Percentiles rank a stretch among this genome's conserved stretches.
These are phyloP conservation scores for Chrysomallon squamiferum DNA, from an alignment of 1,140 invertebrate genomes.

Conservation along the genomic window DNA sequence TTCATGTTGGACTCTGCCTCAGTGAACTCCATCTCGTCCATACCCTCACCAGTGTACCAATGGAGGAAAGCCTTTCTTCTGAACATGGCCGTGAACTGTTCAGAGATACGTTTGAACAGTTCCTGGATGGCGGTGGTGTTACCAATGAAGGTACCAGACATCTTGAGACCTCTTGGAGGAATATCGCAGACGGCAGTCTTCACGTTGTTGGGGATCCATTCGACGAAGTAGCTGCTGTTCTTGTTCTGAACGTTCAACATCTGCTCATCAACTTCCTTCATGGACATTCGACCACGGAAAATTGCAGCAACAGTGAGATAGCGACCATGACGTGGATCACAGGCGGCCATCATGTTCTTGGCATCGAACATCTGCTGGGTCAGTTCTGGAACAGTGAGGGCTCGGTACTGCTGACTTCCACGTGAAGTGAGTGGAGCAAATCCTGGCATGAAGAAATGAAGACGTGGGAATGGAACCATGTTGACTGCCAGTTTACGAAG, in stretches of 20 bases:
- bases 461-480: constrained; percentile 67
- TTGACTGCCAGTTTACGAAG: constrained; percentile 73
- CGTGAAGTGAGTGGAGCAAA: constrained; percentile 75
- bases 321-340: constrained; percentile 67
- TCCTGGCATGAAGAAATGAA: constrained; percentile 84
- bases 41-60: constrained; percentile 83
- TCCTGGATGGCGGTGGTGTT: constrained; percentile 2
- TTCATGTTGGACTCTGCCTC: constrained; percentile 83
- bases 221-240: constrained; percentile 79
- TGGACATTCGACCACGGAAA: constrained; percentile 75
- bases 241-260: constrained; percentile 86
- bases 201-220: constrained; percentile 78
- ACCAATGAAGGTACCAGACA: constrained; percentile 75
- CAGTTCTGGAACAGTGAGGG: constrained; percentile 81
- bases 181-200: constrained; percentile 67
- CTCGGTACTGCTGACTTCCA: constrained; percentile 65
- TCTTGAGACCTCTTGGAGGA: constrained; percentile 86
- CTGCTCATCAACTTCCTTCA: constrained; percentile 38
- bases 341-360: too few species aligned
- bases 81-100: constrained; percentile 72
- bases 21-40: constrained; percentile 83
- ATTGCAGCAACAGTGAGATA: constrained; percentile 92
- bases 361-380: constrained; percentile 66
- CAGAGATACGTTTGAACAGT: constrained; percentile 81
- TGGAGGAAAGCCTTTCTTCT: constrained; percentile 80